These are phyloP conservation scores for Climacteris rufus DNA, from an alignment of 2,113 vertebrate genomes.

Conservation along the genomic window DNA sequence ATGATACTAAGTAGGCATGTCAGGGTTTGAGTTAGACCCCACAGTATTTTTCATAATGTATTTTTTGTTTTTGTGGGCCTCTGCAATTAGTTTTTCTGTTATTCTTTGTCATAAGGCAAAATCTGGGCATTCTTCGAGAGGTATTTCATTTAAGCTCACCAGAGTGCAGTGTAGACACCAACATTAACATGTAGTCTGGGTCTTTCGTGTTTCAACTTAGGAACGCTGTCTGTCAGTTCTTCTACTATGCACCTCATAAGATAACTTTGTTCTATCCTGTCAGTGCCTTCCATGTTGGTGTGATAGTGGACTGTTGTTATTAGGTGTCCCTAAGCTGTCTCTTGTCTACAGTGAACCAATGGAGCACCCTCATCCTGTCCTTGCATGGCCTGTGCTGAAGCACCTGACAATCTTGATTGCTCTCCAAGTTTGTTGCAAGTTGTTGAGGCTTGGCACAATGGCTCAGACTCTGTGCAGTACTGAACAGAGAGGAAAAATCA, in stretches of 20 bases:
- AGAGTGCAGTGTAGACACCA: background rate
- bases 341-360: background rate
- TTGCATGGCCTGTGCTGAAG: background rate
- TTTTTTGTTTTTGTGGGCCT: background rate
- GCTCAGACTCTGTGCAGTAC: background rate
- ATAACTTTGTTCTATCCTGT: background rate
- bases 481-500: background rate
- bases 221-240: background rate
- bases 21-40: background rate
- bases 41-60: background rate
- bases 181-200: background rate
- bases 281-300: background rate
- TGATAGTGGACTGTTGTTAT: rapidly evolving
- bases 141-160: background rate
- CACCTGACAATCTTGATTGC: background rate
- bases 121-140: background rate
- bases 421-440: background rate
- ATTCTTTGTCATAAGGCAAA: background rate
- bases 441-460: background rate
- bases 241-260: background rate
- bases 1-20: background rate
- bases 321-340: background rate
- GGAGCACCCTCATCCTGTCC: background rate
- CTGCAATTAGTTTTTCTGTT: background rate
- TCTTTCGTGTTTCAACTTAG: background rate